Evolutionary conservation across 1,140 invertebrate species (phyloP).

Genomic region (Gonatopus flavifemur): DNA sequence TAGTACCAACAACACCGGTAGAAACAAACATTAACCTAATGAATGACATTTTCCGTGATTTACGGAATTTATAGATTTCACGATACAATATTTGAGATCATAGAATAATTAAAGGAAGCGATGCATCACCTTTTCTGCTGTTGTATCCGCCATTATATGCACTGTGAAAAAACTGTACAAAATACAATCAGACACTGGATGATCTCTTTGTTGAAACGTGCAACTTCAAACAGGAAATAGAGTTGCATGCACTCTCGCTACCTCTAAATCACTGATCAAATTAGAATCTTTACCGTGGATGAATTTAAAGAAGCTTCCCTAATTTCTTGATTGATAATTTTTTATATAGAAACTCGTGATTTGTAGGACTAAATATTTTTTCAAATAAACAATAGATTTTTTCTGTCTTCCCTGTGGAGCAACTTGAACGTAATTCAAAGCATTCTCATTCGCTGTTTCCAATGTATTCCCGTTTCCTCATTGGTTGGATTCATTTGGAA

Average conservation of each 20-base stretch:
- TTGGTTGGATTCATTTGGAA: no score
- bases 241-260: not conserved
- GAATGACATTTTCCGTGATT: no score
- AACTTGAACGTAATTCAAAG: no score
- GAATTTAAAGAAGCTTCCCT: not conserved
- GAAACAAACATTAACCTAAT: conserved; percentile 38
- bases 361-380: no score
- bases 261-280: conserved; percentile 22
- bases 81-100: not conserved
- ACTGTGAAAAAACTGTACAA: conserved; percentile 38
- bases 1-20: conserved; percentile 28
- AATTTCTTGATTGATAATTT: conserved; percentile 3
- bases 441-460: no score
- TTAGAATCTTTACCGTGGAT: conserved; percentile 14
- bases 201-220: conserved; percentile 48
- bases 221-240: conserved; percentile 51
- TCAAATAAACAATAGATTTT: no score
- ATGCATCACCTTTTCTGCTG: conserved; percentile 44
- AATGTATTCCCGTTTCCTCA: no score
- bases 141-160: conserved; percentile 48
- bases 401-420: no score
- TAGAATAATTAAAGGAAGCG: not conserved
- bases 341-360: no score
- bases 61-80: no score
- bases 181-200: conserved; percentile 43